These are phyloP conservation scores for Emberiza fucata DNA, from an alignment of 2,113 vertebrate genomes.

Conservation along the genomic window DNA sequence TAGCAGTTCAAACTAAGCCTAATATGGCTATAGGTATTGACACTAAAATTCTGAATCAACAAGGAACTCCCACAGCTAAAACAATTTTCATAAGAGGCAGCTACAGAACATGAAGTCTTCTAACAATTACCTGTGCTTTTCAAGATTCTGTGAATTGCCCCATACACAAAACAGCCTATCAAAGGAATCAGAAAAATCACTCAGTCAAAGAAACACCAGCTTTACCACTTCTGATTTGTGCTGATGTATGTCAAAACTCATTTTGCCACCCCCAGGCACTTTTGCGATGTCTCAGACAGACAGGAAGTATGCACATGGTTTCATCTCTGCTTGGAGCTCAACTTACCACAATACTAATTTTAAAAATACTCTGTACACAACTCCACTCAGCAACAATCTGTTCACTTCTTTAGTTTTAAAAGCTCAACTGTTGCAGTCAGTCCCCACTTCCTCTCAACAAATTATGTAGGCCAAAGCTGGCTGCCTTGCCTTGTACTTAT, in stretches of 20 bases:
- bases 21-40: not conserved
- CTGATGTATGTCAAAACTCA: constrained; percentile 21
- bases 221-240: not conserved
- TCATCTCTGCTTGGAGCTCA: constrained; percentile 3
- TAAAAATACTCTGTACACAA: constrained; percentile 44
- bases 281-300: constrained; percentile 14
- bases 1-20: not conserved
- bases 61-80: not conserved
- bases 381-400: constrained; percentile 29
- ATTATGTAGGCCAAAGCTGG: constrained; percentile 4
- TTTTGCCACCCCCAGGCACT: constrained; percentile 33
- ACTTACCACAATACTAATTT: constrained; percentile 42
- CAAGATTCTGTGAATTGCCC: not conserved
- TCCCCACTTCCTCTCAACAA: constrained; percentile 18
- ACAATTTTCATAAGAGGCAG: not conserved
- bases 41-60: not conserved
- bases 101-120: not conserved
- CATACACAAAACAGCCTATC: not conserved
- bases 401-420: constrained; percentile 25
- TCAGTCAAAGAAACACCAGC: not conserved
- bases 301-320: constrained; percentile 27
- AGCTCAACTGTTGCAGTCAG: constrained; percentile 22
- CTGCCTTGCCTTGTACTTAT: not conserved
- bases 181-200: not conserved
- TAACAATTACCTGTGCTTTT: not conserved